Base-by-base conservation (phyloP, 2,797 vertebrate genomes). In the Spondyliosoma cantharus region DNA sequence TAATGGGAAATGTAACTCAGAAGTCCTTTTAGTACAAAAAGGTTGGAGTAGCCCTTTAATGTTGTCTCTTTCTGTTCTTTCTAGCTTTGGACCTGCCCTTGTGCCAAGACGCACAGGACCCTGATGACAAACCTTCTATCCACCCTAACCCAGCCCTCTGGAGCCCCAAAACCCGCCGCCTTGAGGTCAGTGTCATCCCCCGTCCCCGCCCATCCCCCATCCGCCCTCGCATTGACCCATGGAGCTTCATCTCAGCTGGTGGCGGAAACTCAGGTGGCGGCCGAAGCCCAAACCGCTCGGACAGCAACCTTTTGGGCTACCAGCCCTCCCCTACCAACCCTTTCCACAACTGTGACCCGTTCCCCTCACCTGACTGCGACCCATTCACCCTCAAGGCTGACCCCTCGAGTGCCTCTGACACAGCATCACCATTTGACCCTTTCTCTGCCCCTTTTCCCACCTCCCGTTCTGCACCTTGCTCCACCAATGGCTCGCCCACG, bases 221-320 rank as follows among this genome's bases (percentile, higher is more conserved):
- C n/a, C 95, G 97, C 2, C 95, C 89, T 56, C 95, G 96, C 79
- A 97, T 97, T 2, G 96, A 97, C 83, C 96, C 96, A 0, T 97
- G 97, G 97, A 97, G 96, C 91, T 97, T 97, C 25, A 93, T 97
- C 74, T 97, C 96, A 0, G 95, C 96, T 0, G 96, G 94, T 0
- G 84, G 87, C 0, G 74, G 60, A 5, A 89, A 74, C 78, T 84
- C 76, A 0, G 58, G 59, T 0, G 84, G 72, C 20, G 64, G 62
- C 8, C 85, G 78, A 43, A 89, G 90, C 89, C 7, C 93, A 7
- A 56, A 85, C 76, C 92, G 90, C 52, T 72, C 74, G 0, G 92
- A 92, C 76, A 29, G 81, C 82, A 91, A 79, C 78, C 83, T 82
- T 0, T 77, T 93, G 65, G 90, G 92, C 52, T 94, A 91, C 85